Base-by-base conservation (phyloP, 2,797 vertebrate genomes). In the Oreochromis grahami region DNA sequence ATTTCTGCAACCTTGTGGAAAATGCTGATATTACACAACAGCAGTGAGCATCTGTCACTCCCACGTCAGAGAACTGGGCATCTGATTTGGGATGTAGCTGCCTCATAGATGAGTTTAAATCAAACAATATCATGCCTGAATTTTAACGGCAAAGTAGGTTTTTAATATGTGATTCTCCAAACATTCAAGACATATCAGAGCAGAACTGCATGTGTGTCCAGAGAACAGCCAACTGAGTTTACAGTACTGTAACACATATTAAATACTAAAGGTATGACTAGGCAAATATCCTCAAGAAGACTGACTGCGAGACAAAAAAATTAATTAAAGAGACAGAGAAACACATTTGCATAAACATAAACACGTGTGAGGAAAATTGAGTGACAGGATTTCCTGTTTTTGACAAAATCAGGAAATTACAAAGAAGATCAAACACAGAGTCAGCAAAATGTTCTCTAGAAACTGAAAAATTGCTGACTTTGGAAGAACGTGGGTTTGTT, bases 401-500 rank as follows among this genome's bases (percentile, higher is more conserved):
- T 32, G 55, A 86, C 88, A 81, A 53, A 68, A 68, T 76, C 1
- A 50, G 24, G 78, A 84, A 68, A 60, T 45, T 29, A 63, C 1
- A 58, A 34, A 4, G 43, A 82, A 90, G 89, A 24, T 74, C 56
- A 91, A 87, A 87, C 10, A 51, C 14, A 51, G 56, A 84, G 1
- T 90, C 85, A 86, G 87, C 88, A 89, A 81, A 79, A 41, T 38
- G 2, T 24, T 21, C 8, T 19, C 15, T 34, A 74, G 32, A 83
- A 45, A 4, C 53, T 19, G 8, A 77, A 53, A 11, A 36, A 12
- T 63, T n/a, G 12, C 7, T 55, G 86, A 84, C 8, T 50, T 24
- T n/a, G 24, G 45, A 19, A 74, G 43, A 32, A 32, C 3, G 1
- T 74, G 43, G 43, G 43, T 74, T 74, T 74, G 6, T 21, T 26